These are phyloP conservation scores for Drosophila barbarae DNA, from an alignment of 2,888 invertebrate genomes.

Conservation along the genomic window DNA sequence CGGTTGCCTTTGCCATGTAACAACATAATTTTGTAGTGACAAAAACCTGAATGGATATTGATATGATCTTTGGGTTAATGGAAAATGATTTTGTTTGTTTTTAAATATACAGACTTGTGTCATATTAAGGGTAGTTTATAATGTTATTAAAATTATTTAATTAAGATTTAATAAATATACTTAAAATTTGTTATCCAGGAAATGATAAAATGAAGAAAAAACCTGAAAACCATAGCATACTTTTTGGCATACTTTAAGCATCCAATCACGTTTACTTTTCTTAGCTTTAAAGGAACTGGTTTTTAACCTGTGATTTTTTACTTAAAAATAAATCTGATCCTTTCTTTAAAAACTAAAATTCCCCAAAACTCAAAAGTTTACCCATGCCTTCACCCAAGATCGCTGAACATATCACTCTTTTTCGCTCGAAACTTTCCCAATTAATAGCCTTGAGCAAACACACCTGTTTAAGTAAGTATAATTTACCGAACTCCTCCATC, in stretches of 20 bases:
- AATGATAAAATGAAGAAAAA: too few species aligned
- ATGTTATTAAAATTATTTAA: background rate
- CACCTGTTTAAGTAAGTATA: constrained; percentile 15
- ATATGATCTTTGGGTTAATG: background rate
- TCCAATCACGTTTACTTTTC: background rate
- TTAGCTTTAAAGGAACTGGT: background rate
- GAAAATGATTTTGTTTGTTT: background rate
- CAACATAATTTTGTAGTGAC: constrained; percentile 9
- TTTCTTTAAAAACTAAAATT: background rate
- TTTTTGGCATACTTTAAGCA: background rate
- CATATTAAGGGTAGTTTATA: background rate
- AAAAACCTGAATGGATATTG: background rate
- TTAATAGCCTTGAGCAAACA: constrained; percentile 12
- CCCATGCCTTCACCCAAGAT: background rate
- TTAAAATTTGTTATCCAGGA: background rate
- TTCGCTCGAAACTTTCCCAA: background rate
- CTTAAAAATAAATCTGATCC: background rate
- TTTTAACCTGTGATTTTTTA: too few species aligned
- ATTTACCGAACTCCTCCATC: constrained; percentile 25
- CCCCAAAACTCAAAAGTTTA: background rate
- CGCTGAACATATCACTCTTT: background rate
- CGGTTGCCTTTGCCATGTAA: background rate
- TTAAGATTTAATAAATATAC: background rate
- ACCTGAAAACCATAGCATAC: background rate
- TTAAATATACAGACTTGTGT: background rate